Evolutionary conservation across 2,888 invertebrate species (phyloP), one percentile per base, ranked within the genome.

Genomic region (Diloba caeruleocephala): DNA sequence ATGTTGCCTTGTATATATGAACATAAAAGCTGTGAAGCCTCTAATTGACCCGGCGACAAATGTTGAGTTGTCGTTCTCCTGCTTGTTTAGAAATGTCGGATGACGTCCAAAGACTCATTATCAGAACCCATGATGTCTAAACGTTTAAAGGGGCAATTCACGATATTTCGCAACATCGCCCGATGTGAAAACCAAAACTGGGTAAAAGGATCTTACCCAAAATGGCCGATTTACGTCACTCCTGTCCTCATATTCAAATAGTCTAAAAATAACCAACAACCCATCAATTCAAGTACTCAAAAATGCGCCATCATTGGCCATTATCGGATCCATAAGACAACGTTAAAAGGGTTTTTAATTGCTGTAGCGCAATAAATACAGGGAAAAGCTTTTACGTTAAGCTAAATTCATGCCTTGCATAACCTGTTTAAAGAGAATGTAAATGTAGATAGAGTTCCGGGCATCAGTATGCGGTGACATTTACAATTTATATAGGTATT

Each of bases 371-470:
- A 21, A 13, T 45, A 63, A 37, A 58, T 43, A 61, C 65, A 64
- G 44, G 32, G 36, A 61, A 61, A 61, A 61, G 60, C 60, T 61
- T 61, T 63, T 60, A 60, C 64, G 57, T 44, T 45, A 56, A 63
- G 60, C 64, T 63, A 61, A 63, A 61, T 64, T 64, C 60, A 61
- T 28, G 46, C 64, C 64, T 56, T 49, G 64, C 64, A 63, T 36
- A 63, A 49, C 60, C 41, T 7, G 14, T 64, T 42, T 57, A 64
- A 57, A 61, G 64, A 61, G 64, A 64, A 50, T 19, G 37, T 45
- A 31, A 57, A 64, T 38, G 41, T 45, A 23, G 17, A 38, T 45
- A 23, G 17, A 38, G 31, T 14, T 57, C 33, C 37, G 29, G 37
- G 6, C 12, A 42, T 12, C 50, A 39, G 42, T 32, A 39, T 14